Conservation (phyloP, 2,888 invertebrate genomes). For the Phania funesta region DNA sequence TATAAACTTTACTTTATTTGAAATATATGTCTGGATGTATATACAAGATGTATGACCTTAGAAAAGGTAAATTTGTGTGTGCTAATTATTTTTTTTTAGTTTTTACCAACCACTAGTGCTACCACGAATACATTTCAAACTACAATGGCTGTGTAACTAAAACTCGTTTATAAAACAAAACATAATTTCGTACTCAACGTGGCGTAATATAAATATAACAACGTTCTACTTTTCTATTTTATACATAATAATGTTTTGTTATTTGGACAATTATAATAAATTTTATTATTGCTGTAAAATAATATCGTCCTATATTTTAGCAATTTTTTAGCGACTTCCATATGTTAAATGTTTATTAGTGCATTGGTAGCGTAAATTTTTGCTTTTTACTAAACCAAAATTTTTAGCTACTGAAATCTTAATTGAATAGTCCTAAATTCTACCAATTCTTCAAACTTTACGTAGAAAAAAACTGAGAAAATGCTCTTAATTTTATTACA, state of each 20-base stretch:
- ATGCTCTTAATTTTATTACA: neutral
- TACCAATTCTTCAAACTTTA: too few relatives aligned
- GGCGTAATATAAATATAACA: conserved; percentile 21
- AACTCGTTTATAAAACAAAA: neutral
- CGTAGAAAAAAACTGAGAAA: too few relatives aligned
- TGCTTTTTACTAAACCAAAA: neutral
- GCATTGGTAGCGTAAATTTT: neutral
- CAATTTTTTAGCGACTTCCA: conserved; percentile 5
- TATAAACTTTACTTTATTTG: neutral
- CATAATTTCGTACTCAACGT: conserved; percentile 14
- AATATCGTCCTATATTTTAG: conserved; percentile 18
- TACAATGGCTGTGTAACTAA: neutral
- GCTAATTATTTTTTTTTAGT: too few relatives aligned
- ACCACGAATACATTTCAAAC: neutral
- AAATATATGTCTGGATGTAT: conserved; percentile 26
- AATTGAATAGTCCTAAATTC: too few relatives aligned
- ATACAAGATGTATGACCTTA: conserved; percentile 56
- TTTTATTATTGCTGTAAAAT: conserved; percentile 36
- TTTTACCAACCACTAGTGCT: neutral
- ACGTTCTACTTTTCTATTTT: neutral
- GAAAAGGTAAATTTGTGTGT: conserved; percentile 55
- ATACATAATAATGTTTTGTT: neutral
- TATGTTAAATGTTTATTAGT: conserved; percentile 16
- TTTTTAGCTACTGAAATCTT: too few relatives aligned
- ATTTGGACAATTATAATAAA: conserved; percentile 35